A percentile compares a stretch with the other conserved stretches of the same genome.
Evolutionary conservation across 2,797 vertebrate species (phyloP).

Genomic region (Peromyscus attwateri): DNA sequence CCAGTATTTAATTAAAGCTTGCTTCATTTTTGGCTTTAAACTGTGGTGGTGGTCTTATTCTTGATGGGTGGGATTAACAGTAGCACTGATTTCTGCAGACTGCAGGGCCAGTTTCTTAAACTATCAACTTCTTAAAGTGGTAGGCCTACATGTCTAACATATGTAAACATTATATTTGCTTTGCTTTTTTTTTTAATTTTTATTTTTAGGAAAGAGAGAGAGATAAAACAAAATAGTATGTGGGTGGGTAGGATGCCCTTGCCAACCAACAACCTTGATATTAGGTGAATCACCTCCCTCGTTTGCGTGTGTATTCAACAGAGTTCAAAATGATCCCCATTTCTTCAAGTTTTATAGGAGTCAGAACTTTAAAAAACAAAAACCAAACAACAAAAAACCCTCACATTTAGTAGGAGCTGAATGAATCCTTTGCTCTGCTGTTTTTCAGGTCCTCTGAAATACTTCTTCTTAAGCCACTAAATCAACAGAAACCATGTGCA

Average conservation of each 20-base stretch:
- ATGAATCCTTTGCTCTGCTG: not conserved
- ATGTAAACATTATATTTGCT: not conserved
- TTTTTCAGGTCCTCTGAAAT: not conserved
- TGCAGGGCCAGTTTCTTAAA: not conserved
- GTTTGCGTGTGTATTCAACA: not conserved
- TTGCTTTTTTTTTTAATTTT: too few relatives aligned
- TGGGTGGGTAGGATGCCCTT: too few relatives aligned
- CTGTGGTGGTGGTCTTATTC: not conserved
- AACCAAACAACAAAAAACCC: not conserved
- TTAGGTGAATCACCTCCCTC: not conserved
- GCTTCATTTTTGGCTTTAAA: not conserved
- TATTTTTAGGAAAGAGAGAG: not conserved
- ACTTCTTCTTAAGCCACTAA: not conserved
- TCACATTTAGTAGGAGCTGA: not conserved
- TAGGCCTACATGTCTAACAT: not conserved
- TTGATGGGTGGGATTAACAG: not conserved
- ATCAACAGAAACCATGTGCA: not conserved
- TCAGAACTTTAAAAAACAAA: not conserved
- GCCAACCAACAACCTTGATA: not conserved
- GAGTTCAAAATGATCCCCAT: not conserved
- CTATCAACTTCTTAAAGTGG: not conserved
- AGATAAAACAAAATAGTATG: not conserved
- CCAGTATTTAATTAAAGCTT: not conserved
- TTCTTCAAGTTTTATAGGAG: not conserved
- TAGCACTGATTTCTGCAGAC: not conserved